A percentile compares a stretch with the other conserved stretches of the same genome.
These are phyloP conservation scores for Sphaeridia pumilis DNA, from an alignment of 2,888 invertebrate species.

Conservation along the genomic window DNA sequence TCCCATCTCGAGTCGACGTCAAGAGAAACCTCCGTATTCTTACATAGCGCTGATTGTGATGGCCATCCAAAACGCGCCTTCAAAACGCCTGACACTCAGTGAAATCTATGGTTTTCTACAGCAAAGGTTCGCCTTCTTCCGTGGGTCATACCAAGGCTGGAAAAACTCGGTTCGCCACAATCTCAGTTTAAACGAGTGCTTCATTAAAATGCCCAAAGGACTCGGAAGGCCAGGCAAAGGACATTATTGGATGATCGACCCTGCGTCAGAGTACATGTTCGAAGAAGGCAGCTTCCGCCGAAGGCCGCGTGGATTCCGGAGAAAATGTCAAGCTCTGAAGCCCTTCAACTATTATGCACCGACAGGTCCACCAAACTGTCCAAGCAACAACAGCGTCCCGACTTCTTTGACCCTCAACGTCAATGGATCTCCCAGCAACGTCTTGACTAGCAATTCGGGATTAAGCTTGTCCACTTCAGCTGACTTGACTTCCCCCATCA, in stretches of 20 bases:
- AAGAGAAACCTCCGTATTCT: conserved; percentile 91
- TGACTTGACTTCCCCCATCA: too few species aligned
- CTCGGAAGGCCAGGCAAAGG: conserved; percentile 81
- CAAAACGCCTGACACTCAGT: conserved; percentile 77
- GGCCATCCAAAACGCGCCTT: conserved; percentile 78
- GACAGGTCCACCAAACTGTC: too few species aligned
- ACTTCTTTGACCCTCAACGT: too few species aligned
- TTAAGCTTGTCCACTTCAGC: too few species aligned
- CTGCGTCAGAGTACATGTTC: conserved; percentile 92
- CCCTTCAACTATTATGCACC: conserved; percentile 41
- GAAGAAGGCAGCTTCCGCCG: conserved; percentile 91
- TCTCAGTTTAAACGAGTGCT: conserved; percentile 92
- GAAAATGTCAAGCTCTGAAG: conserved; percentile 75
- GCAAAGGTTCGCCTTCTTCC: conserved; percentile 85
- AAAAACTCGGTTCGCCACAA: conserved; percentile 98
- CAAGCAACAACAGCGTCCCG: too few species aligned
- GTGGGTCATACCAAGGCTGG: conserved; percentile 93
- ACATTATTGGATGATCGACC: conserved; percentile 98
- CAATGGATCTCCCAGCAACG: too few species aligned
- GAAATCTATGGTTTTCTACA: conserved; percentile 93
- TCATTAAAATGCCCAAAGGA: conserved; percentile 87
- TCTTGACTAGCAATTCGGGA: too few species aligned
- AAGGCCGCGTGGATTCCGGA: conserved; percentile 82
- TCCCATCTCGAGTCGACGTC: conserved; percentile 46
- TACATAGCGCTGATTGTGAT: conserved; percentile 82